Percentiles rank a stretch among this genome's conserved stretches.
Evolutionary conservation across 37 sponge, comb jelly and placozoan genomes (phyloP).

Genomic region (Tethya wilhelma): DNA sequence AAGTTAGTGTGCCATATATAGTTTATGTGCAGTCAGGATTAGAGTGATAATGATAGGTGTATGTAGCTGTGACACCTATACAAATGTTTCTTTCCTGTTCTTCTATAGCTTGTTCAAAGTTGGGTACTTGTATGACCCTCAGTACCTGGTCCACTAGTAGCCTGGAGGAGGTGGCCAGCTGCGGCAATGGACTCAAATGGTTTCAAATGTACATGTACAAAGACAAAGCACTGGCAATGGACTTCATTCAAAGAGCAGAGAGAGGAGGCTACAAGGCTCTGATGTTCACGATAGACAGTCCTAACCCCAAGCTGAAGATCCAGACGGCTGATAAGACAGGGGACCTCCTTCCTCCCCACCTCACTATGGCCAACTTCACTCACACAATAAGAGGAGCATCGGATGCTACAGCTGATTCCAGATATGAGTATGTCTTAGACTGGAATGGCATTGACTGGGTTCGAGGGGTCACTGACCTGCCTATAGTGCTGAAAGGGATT

Average conservation of each 20-base stretch:
- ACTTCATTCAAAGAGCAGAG: conserved; percentile 63
- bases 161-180: conserved; percentile 74
- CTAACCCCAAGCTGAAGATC: neutral
- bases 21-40: no score
- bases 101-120: conserved; percentile 29
- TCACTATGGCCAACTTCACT: conserved; percentile 55
- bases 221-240: conserved; percentile 50
- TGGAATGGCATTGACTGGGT: conserved; percentile 85
- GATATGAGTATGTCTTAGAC: neutral
- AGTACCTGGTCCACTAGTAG: conserved; percentile 64
- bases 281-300: conserved; percentile 66
- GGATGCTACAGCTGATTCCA: no score
- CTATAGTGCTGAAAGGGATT: conserved; percentile 85
- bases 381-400: neutral
- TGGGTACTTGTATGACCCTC: conserved; percentile 72
- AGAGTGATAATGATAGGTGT: no score
- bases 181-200: conserved; percentile 63
- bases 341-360: conserved; percentile 49
- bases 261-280: conserved; percentile 74
- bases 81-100: no score
- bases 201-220: conserved; percentile 79
- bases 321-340: neutral
- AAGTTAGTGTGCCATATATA: no score
- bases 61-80: no score
- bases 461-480: conserved; percentile 57